Conservation (phyloP, 2,113 vertebrate genomes). For the Plectropomus leopardus region DNA sequence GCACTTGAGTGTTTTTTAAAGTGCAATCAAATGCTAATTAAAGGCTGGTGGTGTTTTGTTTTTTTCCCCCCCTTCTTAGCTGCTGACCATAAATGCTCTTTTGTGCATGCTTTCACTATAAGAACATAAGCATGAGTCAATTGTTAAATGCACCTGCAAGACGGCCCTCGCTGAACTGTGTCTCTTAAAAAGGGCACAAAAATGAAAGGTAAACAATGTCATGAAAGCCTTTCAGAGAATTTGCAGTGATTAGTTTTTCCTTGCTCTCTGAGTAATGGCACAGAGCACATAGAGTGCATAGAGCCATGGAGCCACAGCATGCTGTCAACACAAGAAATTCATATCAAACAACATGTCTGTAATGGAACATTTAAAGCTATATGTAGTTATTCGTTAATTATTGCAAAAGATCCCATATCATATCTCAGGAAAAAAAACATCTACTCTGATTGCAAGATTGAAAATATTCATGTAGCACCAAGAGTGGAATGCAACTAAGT, state of each 20-base stretch:
- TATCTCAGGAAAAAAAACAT: neutral
- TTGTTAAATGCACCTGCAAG: slow-evolving; percentile 75
- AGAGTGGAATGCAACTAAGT: too few species aligned
- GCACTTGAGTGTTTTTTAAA: slow-evolving; percentile 82
- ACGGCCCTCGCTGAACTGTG: slow-evolving; percentile 8
- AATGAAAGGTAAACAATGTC: slow-evolving; percentile 57
- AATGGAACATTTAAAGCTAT: neutral
- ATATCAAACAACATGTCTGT: neutral
- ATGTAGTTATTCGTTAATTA: neutral
- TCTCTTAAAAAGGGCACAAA: slow-evolving; percentile 38
- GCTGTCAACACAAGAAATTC: neutral
- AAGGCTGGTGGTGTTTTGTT: slow-evolving; percentile 59
- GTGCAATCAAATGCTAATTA: slow-evolving; percentile 83
- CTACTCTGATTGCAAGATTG: neutral
- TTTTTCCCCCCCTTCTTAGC: neutral
- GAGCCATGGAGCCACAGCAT: neutral
- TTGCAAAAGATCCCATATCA: neutral
- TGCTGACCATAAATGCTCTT: slow-evolving; percentile 63
- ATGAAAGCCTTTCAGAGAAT: slow-evolving; percentile 65
- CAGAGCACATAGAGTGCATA: neutral
- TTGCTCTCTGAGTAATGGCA: slow-evolving; percentile 10
- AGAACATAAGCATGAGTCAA: slow-evolving; percentile 58
- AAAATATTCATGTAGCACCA: neutral
- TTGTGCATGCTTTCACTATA: slow-evolving; percentile 55
- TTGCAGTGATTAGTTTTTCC: slow-evolving; percentile 7